Evolutionary conservation across 1,140 invertebrate genomes (phyloP), one percentile per base, ranked within the genome.

Genomic region (Pogonus chalceus): DNA sequence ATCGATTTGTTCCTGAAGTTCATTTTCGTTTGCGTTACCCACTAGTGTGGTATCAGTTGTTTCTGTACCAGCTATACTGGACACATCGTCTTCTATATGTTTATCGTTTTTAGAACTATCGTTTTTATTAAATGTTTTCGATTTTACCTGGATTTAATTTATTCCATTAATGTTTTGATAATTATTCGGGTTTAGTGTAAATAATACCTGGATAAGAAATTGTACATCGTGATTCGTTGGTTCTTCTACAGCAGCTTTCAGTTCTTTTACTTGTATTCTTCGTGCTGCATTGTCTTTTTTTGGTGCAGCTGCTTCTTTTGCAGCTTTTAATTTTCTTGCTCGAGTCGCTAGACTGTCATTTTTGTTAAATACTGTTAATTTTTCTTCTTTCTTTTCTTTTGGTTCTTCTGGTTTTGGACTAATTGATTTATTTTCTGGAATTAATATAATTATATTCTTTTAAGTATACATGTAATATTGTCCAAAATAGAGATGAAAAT

Each of bases 1-100:
- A 43, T 84, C 80, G 35, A 84, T 65, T 69, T 87, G 84, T 62
- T 82, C 81, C 74, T 82, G 67, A 21, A 76, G 72, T 56, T 72
- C 65, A 53, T 62, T 65, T 43, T 73, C 70, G 39, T 71, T 65
- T 35, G 66, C 66, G 20, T 66, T 60, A 49, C 73, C 70, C 18
- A 79, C 67, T 39, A 75, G 58, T 9, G 76, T 77, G 12, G 76
- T 76, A 51, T 79, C 76, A 21, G 78, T 78, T 21, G 71, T 77
- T 60, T 79, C 76, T 2, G 76, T 77, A 2, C 67, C 69, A 1
- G 76, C 74, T 51, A 70, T 61, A 60, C 76, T 78, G 0, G 68
- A 61, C 1, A 64, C 65, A 51, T 79, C 76, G 55, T 76, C 74
- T 43, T 77, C 75, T 46, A 64, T 61, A 35, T 69, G 68, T 52